Percentiles rank a stretch among this genome's conserved stretches.
Conservation (phyloP, 1,140 invertebrate species). For the Schmidtea mediterranea region DNA sequence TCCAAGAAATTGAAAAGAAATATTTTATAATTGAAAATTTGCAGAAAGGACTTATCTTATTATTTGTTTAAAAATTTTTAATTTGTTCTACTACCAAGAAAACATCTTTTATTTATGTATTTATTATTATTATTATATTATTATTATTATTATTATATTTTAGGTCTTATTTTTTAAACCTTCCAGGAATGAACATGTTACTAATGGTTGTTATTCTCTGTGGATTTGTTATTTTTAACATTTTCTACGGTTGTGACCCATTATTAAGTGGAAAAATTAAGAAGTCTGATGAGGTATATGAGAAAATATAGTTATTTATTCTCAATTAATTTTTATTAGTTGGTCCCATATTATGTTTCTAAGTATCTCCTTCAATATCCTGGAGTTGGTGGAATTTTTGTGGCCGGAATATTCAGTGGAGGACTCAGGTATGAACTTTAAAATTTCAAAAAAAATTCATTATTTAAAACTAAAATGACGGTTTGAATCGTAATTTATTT, state of each 20-base stretch:
- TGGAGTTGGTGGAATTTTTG: slow-evolving; percentile 57
- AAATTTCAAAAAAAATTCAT: too few species aligned
- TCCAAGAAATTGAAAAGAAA: too few species aligned
- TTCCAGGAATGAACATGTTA: slow-evolving; percentile 47
- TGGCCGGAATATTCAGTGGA: slow-evolving; percentile 56
- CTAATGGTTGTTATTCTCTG: slow-evolving; percentile 44
- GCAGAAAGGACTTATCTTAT: too few species aligned
- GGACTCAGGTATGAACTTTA: slow-evolving; percentile 44
- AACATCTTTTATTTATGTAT: too few species aligned
- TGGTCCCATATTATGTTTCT: slow-evolving; percentile 56
- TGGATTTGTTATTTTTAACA: slow-evolving; percentile 50
- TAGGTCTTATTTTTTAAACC: slow-evolving; percentile 39
- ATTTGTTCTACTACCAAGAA: too few species aligned
- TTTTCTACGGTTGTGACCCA: slow-evolving; percentile 55
- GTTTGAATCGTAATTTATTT: too few species aligned
- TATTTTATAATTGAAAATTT: too few species aligned
- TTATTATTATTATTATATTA: too few species aligned
- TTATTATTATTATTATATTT: slow-evolving; percentile 16
- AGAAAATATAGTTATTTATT: too few species aligned
- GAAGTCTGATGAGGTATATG: slow-evolving; percentile 26
- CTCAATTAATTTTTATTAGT: too few species aligned
- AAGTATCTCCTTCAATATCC: slow-evolving; percentile 40
- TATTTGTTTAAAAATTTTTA: too few species aligned
- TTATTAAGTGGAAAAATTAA: slow-evolving; percentile 31
- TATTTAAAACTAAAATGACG: too few species aligned